phyloP scores from a whole-genome alignment of 2,888 invertebrate species.

The Mamestra brassicae region DNA sequence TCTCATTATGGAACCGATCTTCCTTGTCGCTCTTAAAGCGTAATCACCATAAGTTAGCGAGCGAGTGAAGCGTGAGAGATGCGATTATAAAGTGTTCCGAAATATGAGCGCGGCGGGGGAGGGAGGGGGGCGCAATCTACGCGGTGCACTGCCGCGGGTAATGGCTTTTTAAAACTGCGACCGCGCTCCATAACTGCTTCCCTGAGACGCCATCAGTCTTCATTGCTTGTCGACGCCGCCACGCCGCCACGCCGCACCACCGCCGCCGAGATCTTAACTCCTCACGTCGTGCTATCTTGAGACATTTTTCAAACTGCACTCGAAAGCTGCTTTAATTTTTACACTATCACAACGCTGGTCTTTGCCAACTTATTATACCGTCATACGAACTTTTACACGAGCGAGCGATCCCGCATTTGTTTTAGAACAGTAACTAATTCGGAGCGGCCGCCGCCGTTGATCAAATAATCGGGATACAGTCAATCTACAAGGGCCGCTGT shows the following conservation, averaged over 20 bases:
- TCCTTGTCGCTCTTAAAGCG: slow-evolving; percentile 90
- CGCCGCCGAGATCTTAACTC: slow-evolving; percentile 84
- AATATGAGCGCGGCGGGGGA: slow-evolving; percentile 84
- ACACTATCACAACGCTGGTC: slow-evolving; percentile 57
- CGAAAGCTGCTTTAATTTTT: slow-evolving; percentile 77
- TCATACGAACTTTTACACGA: slow-evolving; percentile 38
- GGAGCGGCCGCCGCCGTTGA: slow-evolving; percentile 25
- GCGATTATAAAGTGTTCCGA: slow-evolving; percentile 91
- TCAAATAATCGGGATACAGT: slow-evolving; percentile 50
- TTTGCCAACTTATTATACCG: slow-evolving; percentile 57
- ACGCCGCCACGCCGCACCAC: slow-evolving; percentile 58
- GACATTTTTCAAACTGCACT: slow-evolving; percentile 80
- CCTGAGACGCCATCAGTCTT: slow-evolving; percentile 90
- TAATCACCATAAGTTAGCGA: slow-evolving; percentile 91
- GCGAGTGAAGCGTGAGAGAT: slow-evolving; percentile 90
- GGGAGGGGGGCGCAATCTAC: slow-evolving; percentile 83
- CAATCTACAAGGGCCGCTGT: slow-evolving; percentile 53
- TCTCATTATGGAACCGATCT: slow-evolving; percentile 90
- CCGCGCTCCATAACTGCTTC: slow-evolving; percentile 90
- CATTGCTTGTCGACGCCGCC: slow-evolving; percentile 90
- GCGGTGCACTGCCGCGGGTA: slow-evolving; percentile 89
- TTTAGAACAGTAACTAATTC: slow-evolving; percentile 46
- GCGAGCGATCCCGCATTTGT: slow-evolving; percentile 2
- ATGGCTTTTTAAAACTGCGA: slow-evolving; percentile 91
- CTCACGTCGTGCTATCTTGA: slow-evolving; percentile 81